Percentiles rank a stretch among this genome's conserved stretches.
Conservation (phyloP, 2,888 invertebrate genomes). For the Lamellibrachia columna region DNA sequence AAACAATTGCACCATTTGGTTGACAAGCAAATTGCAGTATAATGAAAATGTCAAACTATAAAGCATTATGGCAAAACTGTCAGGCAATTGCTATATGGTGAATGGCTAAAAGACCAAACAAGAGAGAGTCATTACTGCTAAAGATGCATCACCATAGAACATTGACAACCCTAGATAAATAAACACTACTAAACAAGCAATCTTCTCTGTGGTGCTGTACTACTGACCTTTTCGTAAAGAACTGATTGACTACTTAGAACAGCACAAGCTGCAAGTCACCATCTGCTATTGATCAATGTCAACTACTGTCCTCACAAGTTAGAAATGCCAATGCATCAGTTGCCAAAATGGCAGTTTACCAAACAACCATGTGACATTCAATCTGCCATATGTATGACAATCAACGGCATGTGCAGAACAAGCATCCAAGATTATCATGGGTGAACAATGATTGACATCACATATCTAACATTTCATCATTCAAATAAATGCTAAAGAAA, state of each 20-base stretch:
- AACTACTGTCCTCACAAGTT: background rate
- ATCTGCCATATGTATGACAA: background rate
- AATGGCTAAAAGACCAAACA: too few species aligned
- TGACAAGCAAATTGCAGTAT: background rate
- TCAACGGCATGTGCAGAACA: background rate
- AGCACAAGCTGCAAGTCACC: too few species aligned
- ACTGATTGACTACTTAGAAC: background rate
- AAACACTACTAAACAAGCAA: background rate
- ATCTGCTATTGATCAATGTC: background rate
- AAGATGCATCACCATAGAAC: background rate
- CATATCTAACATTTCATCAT: background rate
- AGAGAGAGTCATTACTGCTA: background rate
- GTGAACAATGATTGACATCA: background rate
- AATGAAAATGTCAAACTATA: too few species aligned
- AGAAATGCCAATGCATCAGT: background rate
- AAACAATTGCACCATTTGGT: background rate
- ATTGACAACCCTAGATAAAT: background rate
- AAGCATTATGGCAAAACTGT: too few species aligned
- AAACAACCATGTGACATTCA: background rate
- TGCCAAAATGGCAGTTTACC: background rate
- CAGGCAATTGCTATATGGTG: background rate
- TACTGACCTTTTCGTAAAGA: background rate
- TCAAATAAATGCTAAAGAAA: background rate
- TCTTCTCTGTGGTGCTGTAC: too few species aligned
- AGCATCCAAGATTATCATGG: background rate